These are phyloP conservation scores for Campylomormyrus tamandua DNA, from an alignment of 2,113 vertebrate genomes.

Conservation along the genomic window DNA sequence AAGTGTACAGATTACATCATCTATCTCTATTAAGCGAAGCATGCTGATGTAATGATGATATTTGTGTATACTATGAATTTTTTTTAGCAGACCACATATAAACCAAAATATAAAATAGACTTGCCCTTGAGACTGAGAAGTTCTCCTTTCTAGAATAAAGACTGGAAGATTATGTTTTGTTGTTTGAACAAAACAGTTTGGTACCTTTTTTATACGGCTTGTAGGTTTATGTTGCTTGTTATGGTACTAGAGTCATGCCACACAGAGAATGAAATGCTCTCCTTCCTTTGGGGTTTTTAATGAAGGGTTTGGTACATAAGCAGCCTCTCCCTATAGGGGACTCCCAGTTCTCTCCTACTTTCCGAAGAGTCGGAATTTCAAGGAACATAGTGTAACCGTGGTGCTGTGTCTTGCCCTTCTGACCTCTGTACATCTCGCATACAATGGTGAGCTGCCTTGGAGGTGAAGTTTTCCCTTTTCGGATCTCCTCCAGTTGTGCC, in stretches of 20 bases:
- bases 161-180: not conserved
- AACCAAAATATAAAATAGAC: not conserved
- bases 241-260: not conserved
- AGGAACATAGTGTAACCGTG: not conserved
- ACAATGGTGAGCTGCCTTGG: too few relatives aligned
- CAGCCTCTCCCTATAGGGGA: not conserved
- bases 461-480: not conserved
- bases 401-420: not conserved
- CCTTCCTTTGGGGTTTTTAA: not conserved
- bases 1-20: not conserved
- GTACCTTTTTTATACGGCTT: not conserved
- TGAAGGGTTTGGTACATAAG: not conserved
- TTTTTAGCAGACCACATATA: not conserved
- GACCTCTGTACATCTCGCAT: not conserved
- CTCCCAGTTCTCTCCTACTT: not conserved
- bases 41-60: not conserved
- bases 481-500: not conserved
- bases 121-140: not conserved
- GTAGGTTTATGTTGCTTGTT: not conserved
- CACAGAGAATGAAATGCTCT: not conserved
- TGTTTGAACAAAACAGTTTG: not conserved
- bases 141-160: not conserved
- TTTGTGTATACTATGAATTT: not conserved
- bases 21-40: not conserved
- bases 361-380: not conserved